A percentile compares a stretch with the other conserved stretches of the same genome.
Evolutionary conservation across 1,140 invertebrate genomes (phyloP).

Genomic region (Pteromalus puparum): DNA sequence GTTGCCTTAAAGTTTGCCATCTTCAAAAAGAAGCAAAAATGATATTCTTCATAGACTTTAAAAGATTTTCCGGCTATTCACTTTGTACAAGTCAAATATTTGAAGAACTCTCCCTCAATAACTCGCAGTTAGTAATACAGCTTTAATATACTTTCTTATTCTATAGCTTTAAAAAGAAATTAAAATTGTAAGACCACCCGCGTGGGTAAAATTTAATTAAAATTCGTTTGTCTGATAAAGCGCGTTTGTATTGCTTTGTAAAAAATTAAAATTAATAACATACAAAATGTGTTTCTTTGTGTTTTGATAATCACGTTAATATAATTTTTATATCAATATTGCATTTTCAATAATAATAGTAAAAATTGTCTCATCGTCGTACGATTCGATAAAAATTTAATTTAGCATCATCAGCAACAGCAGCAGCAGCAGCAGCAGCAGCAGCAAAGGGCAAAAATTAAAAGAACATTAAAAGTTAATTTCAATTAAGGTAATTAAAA

Average conservation of each 20-base stretch:
- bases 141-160: background rate
- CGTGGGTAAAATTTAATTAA: background rate
- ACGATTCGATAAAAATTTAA: too few species aligned
- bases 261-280: too few species aligned
- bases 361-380: too few species aligned
- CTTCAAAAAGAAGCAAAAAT: background rate
- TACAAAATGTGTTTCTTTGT: too few species aligned
- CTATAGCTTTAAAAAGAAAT: background rate
- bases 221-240: background rate
- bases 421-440: too few species aligned
- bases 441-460: background rate
- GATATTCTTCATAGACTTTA: background rate
- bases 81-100: slow-evolving; percentile 39
- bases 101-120: slow-evolving; percentile 18
- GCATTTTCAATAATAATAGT: too few species aligned
- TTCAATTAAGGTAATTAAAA: slow-evolving; percentile 16
- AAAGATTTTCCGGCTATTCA: slow-evolving; percentile 10
- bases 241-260: too few species aligned
- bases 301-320: too few species aligned
- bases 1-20: background rate
- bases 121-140: background rate
- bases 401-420: too few species aligned
- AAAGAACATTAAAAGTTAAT: background rate
- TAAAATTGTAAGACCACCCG: background rate
- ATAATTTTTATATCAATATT: too few species aligned